Base-by-base conservation (phyloP, 2,888 invertebrate species). In the Halictus ligatus region DNA sequence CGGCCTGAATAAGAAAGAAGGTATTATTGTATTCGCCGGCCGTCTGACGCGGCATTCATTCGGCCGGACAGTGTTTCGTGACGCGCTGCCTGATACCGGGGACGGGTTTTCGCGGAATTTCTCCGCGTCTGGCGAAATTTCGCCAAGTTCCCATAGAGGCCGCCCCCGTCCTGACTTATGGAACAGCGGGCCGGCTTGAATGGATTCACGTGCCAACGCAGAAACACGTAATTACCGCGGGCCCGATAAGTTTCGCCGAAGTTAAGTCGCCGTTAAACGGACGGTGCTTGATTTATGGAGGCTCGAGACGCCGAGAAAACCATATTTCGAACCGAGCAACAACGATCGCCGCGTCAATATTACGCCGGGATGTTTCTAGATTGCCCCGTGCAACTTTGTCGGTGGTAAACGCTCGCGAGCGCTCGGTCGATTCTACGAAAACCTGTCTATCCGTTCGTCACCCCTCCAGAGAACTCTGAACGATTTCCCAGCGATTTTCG, bases 51-150 rank as follows among this genome's bases (percentile, higher is more conserved):
- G 78, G 21, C 75, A 75, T 88, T 88, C 85, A 80, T 74, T 35
- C 64, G 80, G 35, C 88, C 40, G 88, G 88, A 87, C 88, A 79
- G 82, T 82, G 76, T 88, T 88, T 76, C 88, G 88, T 82, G 84
- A 84, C 77, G 78, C 29, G 75, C 29, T 48, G 73, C 54, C 80
- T 21, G 67, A 29, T 13, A 50, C 29, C 58, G n/a, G 82, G 35
- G 82, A 48, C 35, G 71, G 58, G 29, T 58, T 40, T 75, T 50
- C 74, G 78, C 71, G 77, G 77, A 78, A 84, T 81, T 81, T 81
- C 87, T 29, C 69, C 69, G 67, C 43, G 80, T 18, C 79, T 80
- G 77, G 84, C 54, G 74, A 77, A 88, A 88, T 88, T 87, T 87
- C 84, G 25, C 78, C 64, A 80, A 87, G 72, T 87, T 87, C 84